Percentiles rank a stretch among this genome's conserved stretches.
phyloP scores from a whole-genome alignment of 1,140 invertebrate species.

The Streblospio benedicti region DNA sequence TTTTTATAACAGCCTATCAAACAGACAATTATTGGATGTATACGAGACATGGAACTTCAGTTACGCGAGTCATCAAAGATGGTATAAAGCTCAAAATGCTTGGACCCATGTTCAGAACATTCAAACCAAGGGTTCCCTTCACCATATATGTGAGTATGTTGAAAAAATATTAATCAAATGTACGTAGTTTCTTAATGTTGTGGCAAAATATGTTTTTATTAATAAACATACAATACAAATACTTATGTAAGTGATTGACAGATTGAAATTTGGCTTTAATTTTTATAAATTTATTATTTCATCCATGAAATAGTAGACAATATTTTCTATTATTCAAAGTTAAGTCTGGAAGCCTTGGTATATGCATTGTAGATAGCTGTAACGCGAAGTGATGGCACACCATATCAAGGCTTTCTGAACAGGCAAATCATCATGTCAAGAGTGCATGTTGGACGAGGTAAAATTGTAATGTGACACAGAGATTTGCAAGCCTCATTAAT shows the following conservation, averaged over 20 bases:
- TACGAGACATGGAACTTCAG: conserved; percentile 3
- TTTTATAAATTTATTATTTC: neutral
- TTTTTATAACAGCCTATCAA: too few relatives aligned
- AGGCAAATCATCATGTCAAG: conserved; percentile 3
- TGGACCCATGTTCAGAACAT: conserved; percentile 1
- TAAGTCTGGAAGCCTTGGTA: too few relatives aligned
- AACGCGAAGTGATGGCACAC: conserved; percentile 3
- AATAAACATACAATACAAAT: too few relatives aligned
- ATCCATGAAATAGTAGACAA: neutral
- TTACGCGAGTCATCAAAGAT: conserved; percentile 6
- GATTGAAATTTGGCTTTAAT: too few relatives aligned
- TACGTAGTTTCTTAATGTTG: too few relatives aligned
- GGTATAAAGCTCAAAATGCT: conserved; percentile 4
- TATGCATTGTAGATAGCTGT: conserved; percentile 5
- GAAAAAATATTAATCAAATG: too few relatives aligned
- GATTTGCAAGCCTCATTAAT: too few relatives aligned
- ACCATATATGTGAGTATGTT: neutral
- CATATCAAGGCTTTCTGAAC: conserved; percentile 1
- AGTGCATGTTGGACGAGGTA: neutral
- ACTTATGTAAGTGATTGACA: too few relatives aligned
- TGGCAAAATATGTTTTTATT: too few relatives aligned
- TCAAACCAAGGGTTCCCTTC: conserved; percentile 9
- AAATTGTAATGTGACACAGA: too few relatives aligned
- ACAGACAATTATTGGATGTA: too few relatives aligned
- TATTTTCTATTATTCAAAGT: neutral